Percentiles rank a stretch among this genome's conserved stretches.
Evolutionary conservation across 2,113 vertebrate species (phyloP).

Genomic region (Brachionichthys hirsutus): DNA sequence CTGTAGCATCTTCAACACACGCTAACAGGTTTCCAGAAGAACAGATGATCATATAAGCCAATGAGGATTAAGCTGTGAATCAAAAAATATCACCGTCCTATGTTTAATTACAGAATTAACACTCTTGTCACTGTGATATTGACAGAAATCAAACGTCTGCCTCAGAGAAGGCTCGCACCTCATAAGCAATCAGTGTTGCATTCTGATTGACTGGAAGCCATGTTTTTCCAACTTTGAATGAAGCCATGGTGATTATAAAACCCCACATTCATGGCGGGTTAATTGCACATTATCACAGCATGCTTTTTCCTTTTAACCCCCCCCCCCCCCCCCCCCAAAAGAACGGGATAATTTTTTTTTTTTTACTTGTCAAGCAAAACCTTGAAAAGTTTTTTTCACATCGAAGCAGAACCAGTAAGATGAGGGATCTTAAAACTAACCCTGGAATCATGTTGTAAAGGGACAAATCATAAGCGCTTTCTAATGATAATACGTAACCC

Average conservation of each 20-base stretch:
- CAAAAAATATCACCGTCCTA: slow-evolving; percentile 21
- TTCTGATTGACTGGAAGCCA: slow-evolving; percentile 60
- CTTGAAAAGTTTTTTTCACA: neutral
- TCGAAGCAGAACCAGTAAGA: slow-evolving; percentile 36
- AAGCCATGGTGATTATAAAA: slow-evolving; percentile 48
- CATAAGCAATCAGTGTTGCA: slow-evolving; percentile 67
- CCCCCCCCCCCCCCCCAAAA: too few species aligned
- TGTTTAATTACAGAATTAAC: slow-evolving; percentile 19
- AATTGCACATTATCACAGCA: slow-evolving; percentile 57
- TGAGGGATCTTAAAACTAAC: slow-evolving; percentile 33
- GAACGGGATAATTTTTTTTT: too few species aligned
- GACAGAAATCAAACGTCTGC: slow-evolving; percentile 43
- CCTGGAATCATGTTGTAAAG: slow-evolving; percentile 33
- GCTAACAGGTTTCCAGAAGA: slow-evolving; percentile 4
- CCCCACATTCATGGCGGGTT: slow-evolving; percentile 48
- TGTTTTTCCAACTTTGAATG: slow-evolving; percentile 52
- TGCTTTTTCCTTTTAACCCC: slow-evolving; percentile 17
- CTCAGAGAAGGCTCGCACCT: slow-evolving; percentile 39
- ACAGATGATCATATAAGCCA: neutral
- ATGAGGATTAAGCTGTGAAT: neutral
- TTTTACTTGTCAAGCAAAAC: slow-evolving; percentile 12
- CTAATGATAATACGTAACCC: slow-evolving; percentile 29
- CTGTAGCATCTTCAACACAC: neutral
- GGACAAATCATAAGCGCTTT: slow-evolving; percentile 42
- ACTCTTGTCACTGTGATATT: slow-evolving; percentile 36